Base-by-base conservation (phyloP, 2,888 invertebrate species). In the Stenodera caucasica region DNA sequence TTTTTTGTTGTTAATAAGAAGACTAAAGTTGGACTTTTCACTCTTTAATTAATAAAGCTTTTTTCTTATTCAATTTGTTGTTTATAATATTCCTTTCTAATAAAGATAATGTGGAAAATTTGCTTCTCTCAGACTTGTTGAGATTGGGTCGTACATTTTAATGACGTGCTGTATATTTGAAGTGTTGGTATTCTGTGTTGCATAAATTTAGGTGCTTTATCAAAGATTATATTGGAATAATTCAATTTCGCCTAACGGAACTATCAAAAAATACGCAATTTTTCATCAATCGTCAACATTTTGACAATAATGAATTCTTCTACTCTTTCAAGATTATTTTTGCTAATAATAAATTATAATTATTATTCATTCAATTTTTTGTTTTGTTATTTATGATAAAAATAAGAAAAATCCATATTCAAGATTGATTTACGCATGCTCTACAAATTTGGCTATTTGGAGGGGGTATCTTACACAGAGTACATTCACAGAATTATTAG, bases 361-460 rank as follows among this genome's bases (percentile, higher is more conserved):
- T 32, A 7, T 32, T 32, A 32, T 7, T 7, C 2, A 32, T 32
- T 32, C 32, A 21, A 21, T 40, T 18, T 18, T 21, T 21, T 40
- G 5, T 11, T 40, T 37, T 37, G 11, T 32, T n/a, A n/a, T 32
- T 11, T 32, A 7, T 32, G 32, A 32, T 32, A n/a, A 45, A 63
- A 63, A 57, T 63, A 63, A 63, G 63, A 63, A 63, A 63, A 63
- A 63, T 63, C 63, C 63, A 63, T 63, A 63, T 63, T 60, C 21
- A 49, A 58, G 52, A 52, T 51, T 49, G 18, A 35, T 56, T 14
- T 45, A 57, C 63, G 63, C 63, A 60, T 58, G 60, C 63, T 53
- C 57, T 58, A 40, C 32, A 12, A 45, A 23, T 45, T 45, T 45
- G 57, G 45, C 57, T 57, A 60, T 60, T 57, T 63, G 60, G 63